Base-by-base conservation (phyloP, 1,140 invertebrate species). In the Delia radicum region DNA sequence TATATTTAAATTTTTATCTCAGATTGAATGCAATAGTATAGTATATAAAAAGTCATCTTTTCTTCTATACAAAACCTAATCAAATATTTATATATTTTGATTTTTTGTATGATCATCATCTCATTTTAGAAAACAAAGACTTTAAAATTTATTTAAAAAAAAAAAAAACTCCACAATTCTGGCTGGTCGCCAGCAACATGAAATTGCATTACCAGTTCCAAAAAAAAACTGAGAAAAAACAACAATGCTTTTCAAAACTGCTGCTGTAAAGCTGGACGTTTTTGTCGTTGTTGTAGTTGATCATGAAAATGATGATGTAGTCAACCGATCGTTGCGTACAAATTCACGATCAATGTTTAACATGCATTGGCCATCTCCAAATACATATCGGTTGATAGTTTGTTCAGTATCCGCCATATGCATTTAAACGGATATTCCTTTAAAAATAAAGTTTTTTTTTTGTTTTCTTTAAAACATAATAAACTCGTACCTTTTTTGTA, bases 261-360 rank as follows among this genome's bases (percentile, higher is more conserved):
- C 37, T 42, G 37, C 37, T 42, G 37, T 42, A 15, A 10, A 42
- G 37, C n/a, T 42, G 31, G 10, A 33, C 10, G 10, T 33, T 33
- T 33, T 33, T 33, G 4, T 33, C n/a, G n/a, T 33, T 33, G 4
- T 33, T 33, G 42, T 5, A 3, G 12, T 15, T 48, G 48, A 55
- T 55, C n/a, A 55, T 55, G 46, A 18, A 18, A 33, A 33, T 55
- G 48, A 55, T 55, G 48, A 55, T 55, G 48, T 55, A 55, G 48
- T 21, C 48, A 55, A 69, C 37, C 65, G 65, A 69, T 69, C 18
- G 65, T 29, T 29, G 62, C 65, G 65, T 69, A 69, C 65, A 69
- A 69, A 69, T 69, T 69, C 65, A 69, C 65, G 65, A 69, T 69
- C 65, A 69, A 69, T 69, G 65, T 69, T 69, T 33, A 69, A 69